Evolutionary conservation across 2,113 vertebrate species (phyloP), one percentile per base, ranked within the genome.

Genomic region (Cyprinodon tularosa): DNA sequence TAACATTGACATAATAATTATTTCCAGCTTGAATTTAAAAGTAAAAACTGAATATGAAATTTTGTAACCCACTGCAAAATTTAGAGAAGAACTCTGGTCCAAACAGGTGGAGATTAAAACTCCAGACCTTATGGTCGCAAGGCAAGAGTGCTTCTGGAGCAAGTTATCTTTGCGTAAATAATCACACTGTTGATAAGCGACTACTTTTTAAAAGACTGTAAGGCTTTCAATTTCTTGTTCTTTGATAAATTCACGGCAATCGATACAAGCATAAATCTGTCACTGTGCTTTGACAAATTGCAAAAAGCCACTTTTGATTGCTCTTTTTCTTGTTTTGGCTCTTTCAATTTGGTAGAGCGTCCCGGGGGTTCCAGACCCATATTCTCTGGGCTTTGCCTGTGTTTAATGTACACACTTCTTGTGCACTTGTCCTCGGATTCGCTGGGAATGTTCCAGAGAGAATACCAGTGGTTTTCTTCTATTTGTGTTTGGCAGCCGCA

Each of bases 401-500:
- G 83, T 86, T 91, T 81, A 66, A 80, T 85, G 65, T 77, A 86
- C 77, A 88, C 78, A 82, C 71, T 68, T 2, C 65, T 47, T 60
- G 70, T 64, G 53, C 17, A 3, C 61, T 20, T 22, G 70, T 38
- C 50, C 63, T 62, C 48, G 68, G 60, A 80, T 74, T 82, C 67
- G 65, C 78, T 85, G 73, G 61, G 48, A 81, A 71, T 15, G 68
- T 73, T 88, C 76, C 84, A 80, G 59, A 73, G 83, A 92, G 80
- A 85, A 88, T 84, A 79, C 76, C 77, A 1, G 73, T 62, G 74
- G 73, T 80, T 88, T 89, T 81, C 81, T 76, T 83, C 67, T 75
- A 75, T 87, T 80, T 89, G 73, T 89, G 86, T 87, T 86, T 88
- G 81, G 61, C 53, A 71, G 88, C 72, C 61, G 72, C 85, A 83